Evolutionary conservation across 2,113 vertebrate species (phyloP), one percentile per base, ranked within the genome.

Genomic region (Anser cygnoides): DNA sequence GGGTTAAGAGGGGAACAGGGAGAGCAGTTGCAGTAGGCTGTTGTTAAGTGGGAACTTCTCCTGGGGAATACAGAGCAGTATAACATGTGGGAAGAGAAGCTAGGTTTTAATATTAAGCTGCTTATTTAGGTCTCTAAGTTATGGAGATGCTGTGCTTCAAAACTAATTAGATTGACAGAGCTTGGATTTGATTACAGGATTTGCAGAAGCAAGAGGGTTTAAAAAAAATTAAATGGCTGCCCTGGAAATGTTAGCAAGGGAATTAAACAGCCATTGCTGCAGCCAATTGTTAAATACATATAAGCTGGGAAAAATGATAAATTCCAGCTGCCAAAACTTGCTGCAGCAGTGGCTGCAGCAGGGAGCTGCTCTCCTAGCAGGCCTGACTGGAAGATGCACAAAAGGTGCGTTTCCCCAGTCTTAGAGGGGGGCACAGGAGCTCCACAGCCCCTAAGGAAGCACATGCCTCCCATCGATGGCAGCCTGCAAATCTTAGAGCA

Each of bases 161-260:
- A 97, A 97, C 95, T 96, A 97, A 97, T 96, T 96, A 97, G 93
- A 97, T 81, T 96, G 96, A 95, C 91, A 95, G 90, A 89, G 89
- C 93, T 91, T 94, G 87, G 94, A 93, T 95, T 96, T 3, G 79
- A 95, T 93, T 89, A 96, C 79, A 95, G 92, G 89, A 94, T 96
- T 97, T 96, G 83, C 79, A 96, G 80, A 97, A 95, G 92, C 57
- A 93, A 94, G 74, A 92, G 63, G 33, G 71, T 89, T 96, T 96
- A 19, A 86, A 90, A 85, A 49, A 71, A 88, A 70, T 59, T 54
- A 94, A 95, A 89, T 46, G 83, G 68, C 89, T 97, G 72, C 70
- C 90, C 89, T 90, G 93, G 66, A 96, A 95, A 91, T 41, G 75
- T 89, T 91, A 77, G 84, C 80, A 89, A 77, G 82, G 94, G 84